Evolutionary conservation across 2,888 invertebrate genomes (phyloP), one percentile per base, ranked within the genome.

Genomic region (Tipula confusa): DNA sequence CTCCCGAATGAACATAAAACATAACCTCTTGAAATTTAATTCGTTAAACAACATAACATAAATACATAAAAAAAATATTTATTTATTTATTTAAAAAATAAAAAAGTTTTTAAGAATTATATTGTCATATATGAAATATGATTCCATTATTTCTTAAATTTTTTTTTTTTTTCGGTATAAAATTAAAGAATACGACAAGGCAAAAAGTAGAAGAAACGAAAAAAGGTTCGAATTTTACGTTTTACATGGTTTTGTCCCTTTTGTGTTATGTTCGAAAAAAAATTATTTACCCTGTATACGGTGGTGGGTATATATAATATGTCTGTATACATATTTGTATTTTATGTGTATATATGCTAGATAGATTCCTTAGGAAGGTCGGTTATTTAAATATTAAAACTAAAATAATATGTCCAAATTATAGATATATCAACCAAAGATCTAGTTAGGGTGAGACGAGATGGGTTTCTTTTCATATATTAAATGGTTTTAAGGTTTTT

Each of bases 371-470:
- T 64, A 64, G 64, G 64, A 64, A 64, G 64, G 64, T 24, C 24
- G 64, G 64, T 64, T 64, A 64, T 64, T 64, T 64, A 64, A 64
- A 64, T 64, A 64, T 64, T 64, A 64, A 64, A 64, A 64, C 64
- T 64, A 64, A 64, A 64, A 64, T 64, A 64, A 64, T 64, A 64
- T 64, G 64, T 64, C 64, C 64, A 64, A 64, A 64, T 43, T 43
- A 15, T 43, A 24, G 33, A 11, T 36, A 36, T 36, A 36, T 11
- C n/a, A n/a, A 36, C 36, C 36, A 36, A n/a, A n/a, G n/a, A n/a
- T n/a, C n/a, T n/a, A n/a, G 36, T 11, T 43, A 43, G 64, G 24
- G 24, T 24, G 64, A 24, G 64, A 11, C n/a, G n/a, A n/a, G n/a
- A n/a, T n/a, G n/a, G n/a, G n/a, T n/a, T n/a, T n/a, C n/a, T n/a